These are phyloP conservation scores for Tetropium fuscum DNA, from an alignment of 2,888 invertebrate genomes.

Conservation along the genomic window DNA sequence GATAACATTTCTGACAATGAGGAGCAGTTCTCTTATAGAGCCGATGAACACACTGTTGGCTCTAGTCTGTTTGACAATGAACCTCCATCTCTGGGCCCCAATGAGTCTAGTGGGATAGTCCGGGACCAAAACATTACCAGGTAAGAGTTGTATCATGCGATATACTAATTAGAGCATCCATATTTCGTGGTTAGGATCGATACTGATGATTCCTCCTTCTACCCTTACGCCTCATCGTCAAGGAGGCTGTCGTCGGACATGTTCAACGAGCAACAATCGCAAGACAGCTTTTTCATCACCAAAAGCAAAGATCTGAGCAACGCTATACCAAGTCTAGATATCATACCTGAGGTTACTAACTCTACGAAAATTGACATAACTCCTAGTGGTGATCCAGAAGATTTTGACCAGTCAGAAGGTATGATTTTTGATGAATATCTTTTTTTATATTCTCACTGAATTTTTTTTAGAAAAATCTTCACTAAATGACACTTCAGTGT, in stretches of 20 bases:
- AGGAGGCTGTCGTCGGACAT: constrained; percentile 53
- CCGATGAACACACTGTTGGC: constrained; percentile 21
- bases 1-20: constrained; percentile 52
- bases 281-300: constrained; percentile 52
- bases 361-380: constrained; percentile 40
- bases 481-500: background rate
- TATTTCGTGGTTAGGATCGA: too few relatives aligned
- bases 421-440: background rate
- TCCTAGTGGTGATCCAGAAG: constrained; percentile 46
- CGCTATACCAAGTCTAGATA: constrained; percentile 29
- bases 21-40: constrained; percentile 39
- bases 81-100: constrained; percentile 53
- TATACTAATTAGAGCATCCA: too few relatives aligned
- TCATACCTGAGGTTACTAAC: constrained; percentile 44
- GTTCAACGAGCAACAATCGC: constrained; percentile 53
- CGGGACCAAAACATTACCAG: constrained; percentile 47
- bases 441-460: background rate
- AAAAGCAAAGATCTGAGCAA: constrained; percentile 46
- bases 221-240: constrained; percentile 52
- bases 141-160: constrained; percentile 24
- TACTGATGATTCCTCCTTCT: constrained; percentile 50
- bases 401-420: constrained; percentile 33
- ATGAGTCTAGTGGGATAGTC: constrained; percentile 54
- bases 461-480: background rate
- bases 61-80: constrained; percentile 57